Evolutionary conservation across 1,140 invertebrate species (phyloP).

Genomic region (Hestina assimilis): DNA sequence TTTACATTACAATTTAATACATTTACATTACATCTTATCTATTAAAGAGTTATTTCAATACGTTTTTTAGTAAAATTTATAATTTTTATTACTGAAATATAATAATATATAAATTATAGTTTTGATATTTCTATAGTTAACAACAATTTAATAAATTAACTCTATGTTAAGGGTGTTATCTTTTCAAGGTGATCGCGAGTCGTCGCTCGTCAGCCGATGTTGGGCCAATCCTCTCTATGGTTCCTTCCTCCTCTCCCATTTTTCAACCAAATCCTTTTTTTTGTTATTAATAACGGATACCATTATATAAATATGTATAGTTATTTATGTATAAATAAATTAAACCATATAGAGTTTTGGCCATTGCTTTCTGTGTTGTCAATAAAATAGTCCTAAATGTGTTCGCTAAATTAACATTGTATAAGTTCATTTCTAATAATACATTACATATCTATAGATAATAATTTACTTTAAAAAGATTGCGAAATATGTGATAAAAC

Average conservation of each 20-base stretch:
- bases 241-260: constrained; percentile 32
- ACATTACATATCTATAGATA: constrained; percentile 18
- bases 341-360: constrained; percentile 71
- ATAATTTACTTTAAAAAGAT: constrained; percentile 2
- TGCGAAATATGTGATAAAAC: constrained; percentile 17
- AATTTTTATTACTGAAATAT: too few relatives aligned
- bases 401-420: too few relatives aligned
- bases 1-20: too few relatives aligned
- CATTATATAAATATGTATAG: neutral
- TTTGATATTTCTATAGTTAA: too few relatives aligned
- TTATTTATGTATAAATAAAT: constrained; percentile 3
- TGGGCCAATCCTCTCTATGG: constrained; percentile 74
- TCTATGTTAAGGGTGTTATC: constrained; percentile 48
- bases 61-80: too few relatives aligned
- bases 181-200: constrained; percentile 39
- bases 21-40: too few relatives aligned
- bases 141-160: neutral
- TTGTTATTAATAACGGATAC: constrained; percentile 1
- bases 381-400: constrained; percentile 3
- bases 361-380: constrained; percentile 56
- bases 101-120: too few relatives aligned
- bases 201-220: constrained; percentile 56
- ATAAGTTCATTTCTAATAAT: constrained; percentile 4
- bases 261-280: constrained; percentile 7
- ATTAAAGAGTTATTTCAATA: too few relatives aligned